Evolutionary conservation across 1,140 invertebrate genomes (phyloP).

Genomic region (Drosophila takahashii): DNA sequence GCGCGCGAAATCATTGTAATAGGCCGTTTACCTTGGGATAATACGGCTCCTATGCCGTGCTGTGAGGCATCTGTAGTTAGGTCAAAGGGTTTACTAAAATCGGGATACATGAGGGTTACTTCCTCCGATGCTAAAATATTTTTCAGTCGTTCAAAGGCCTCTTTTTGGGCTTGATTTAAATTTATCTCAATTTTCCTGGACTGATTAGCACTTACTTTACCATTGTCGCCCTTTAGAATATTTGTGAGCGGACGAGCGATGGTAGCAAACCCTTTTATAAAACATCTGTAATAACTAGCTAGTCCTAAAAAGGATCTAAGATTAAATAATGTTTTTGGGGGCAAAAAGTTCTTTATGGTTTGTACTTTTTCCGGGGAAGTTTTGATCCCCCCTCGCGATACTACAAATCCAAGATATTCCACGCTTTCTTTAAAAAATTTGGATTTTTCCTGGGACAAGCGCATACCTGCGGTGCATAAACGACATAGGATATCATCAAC

Average conservation of each 20-base stretch:
- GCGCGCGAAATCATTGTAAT: not conserved
- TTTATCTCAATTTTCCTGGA: not conserved
- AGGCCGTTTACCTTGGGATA: not conserved
- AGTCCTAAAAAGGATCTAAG: not conserved
- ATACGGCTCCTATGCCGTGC: not conserved
- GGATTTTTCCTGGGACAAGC: not conserved
- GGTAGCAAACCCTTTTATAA: too few species aligned
- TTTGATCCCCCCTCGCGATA: too few species aligned
- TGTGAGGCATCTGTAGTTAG: not conserved
- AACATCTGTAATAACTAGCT: too few species aligned
- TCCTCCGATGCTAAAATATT: not conserved
- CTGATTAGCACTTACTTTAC: not conserved
- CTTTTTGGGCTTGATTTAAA: not conserved
- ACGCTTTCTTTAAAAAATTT: not conserved
- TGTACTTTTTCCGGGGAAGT: not conserved
- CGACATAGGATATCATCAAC: not conserved
- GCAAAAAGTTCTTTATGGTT: not conserved
- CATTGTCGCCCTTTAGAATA: too few species aligned
- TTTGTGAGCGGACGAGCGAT: too few species aligned
- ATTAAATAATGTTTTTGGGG: not conserved
- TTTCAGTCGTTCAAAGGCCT: not conserved
- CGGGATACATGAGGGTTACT: constrained; percentile 1
- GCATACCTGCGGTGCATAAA: not conserved
- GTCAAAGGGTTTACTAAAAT: not conserved
- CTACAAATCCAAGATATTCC: not conserved